Evolutionary conservation across 2,888 invertebrate genomes (phyloP).

Genomic region (Epirrhoe alternata): DNA sequence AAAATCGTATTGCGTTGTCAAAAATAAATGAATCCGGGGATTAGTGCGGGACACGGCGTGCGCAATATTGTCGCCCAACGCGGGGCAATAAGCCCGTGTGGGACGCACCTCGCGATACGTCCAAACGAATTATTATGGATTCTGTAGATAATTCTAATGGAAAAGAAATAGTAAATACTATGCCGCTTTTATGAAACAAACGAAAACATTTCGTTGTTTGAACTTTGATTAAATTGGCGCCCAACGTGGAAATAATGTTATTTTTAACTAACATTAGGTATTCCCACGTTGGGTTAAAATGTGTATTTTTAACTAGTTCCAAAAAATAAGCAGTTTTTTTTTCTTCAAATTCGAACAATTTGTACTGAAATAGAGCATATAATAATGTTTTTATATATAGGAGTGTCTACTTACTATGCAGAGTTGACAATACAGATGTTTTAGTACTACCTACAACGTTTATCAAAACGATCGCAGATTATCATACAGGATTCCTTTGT

Average conservation of each 20-base stretch:
- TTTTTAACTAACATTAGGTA: too few species aligned
- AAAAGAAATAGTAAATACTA: conserved; percentile 15
- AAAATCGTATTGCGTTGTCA: conserved; percentile 86
- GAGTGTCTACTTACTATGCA: neutral
- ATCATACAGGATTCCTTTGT: conserved; percentile 75
- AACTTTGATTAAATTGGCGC: neutral
- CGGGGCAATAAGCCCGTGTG: conserved; percentile 72
- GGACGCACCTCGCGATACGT: conserved; percentile 37
- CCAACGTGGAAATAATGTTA: neutral
- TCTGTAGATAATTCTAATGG: conserved; percentile 31
- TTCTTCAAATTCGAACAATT: neutral
- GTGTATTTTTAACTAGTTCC: neutral
- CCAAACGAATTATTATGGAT: conserved; percentile 48
- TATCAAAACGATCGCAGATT: conserved; percentile 68
- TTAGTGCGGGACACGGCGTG: conserved; percentile 80
- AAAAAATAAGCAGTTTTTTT: neutral
- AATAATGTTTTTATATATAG: neutral
- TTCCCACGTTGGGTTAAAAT: too few species aligned
- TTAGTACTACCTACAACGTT: conserved; percentile 41
- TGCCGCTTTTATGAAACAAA: neutral
- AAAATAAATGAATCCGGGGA: conserved; percentile 85
- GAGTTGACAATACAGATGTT: neutral
- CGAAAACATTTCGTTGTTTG: neutral
- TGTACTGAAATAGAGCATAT: neutral
- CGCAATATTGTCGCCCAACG: conserved; percentile 81